These are phyloP conservation scores for Monarcha castaneiventris DNA, from an alignment of 2,113 vertebrate genomes.

Conservation along the genomic window DNA sequence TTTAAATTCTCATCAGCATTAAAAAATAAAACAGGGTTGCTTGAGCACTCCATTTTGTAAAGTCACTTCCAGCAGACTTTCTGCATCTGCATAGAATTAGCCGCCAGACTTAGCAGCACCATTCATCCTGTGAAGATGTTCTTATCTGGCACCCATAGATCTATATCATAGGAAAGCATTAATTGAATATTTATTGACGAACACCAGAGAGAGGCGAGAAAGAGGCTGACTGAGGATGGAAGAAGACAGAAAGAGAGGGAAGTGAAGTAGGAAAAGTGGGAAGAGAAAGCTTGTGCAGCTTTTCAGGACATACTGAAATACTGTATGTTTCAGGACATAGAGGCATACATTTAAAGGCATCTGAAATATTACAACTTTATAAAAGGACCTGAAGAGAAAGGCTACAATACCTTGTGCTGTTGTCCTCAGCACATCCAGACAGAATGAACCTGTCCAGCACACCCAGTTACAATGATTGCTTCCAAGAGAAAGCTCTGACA, in stretches of 20 bases:
- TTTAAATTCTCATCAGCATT: constrained; percentile 66
- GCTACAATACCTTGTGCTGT: background rate
- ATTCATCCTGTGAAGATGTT: constrained; percentile 47
- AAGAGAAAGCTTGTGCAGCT: background rate
- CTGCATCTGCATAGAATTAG: constrained; percentile 47
- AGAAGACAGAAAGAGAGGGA: background rate
- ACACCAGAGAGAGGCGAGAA: background rate
- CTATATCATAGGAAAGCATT: constrained; percentile 47
- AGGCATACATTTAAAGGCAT: background rate
- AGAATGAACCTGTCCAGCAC: background rate
- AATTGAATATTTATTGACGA: constrained; percentile 59
- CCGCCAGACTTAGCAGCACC: constrained; percentile 15
- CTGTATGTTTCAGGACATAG: background rate
- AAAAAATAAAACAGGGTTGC: constrained; percentile 57
- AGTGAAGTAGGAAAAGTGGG: background rate
- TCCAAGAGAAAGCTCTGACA: background rate
- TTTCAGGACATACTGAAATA: background rate
- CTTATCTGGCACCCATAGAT: constrained; percentile 43
- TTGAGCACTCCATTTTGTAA: constrained; percentile 17
- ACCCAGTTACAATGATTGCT: background rate
- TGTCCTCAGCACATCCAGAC: background rate
- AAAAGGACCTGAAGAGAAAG: background rate
- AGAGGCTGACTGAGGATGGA: background rate
- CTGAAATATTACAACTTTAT: background rate
- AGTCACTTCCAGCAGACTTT: constrained; percentile 38